These are phyloP conservation scores for Sisyra nigra DNA, from an alignment of 2,888 invertebrate genomes.

Conservation along the genomic window DNA sequence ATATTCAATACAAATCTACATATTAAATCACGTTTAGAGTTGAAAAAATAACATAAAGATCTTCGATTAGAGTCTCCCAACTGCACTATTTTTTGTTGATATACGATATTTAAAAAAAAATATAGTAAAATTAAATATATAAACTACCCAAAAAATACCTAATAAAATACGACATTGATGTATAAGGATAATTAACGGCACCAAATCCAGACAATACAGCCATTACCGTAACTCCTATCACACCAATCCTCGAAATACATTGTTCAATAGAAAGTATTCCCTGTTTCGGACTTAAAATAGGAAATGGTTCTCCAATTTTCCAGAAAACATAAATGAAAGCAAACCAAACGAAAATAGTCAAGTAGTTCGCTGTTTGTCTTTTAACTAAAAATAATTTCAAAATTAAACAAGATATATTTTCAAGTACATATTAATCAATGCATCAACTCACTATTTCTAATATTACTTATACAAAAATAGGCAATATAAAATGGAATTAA, in stretches of 20 bases:
- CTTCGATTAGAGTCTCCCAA: too few relatives aligned
- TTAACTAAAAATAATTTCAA: constrained; percentile 37
- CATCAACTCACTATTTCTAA: constrained; percentile 55
- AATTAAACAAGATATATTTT: background rate
- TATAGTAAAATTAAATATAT: constrained; percentile 6
- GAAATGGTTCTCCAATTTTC: constrained; percentile 98
- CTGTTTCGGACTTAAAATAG: constrained; percentile 89
- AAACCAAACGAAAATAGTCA: constrained; percentile 76
- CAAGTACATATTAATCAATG: constrained; percentile 3
- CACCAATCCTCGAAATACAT: constrained; percentile 92
- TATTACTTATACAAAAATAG: constrained; percentile 82
- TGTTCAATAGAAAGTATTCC: constrained; percentile 81
- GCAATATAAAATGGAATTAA: constrained; percentile 94
- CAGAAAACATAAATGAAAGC: constrained; percentile 91
- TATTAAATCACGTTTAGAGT: too few relatives aligned
- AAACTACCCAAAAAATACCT: constrained; percentile 32
- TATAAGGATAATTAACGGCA: constrained; percentile 98
- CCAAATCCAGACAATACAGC: constrained; percentile 97
- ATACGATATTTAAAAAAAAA: constrained; percentile 5
- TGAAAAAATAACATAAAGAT: too few relatives aligned
- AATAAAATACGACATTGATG: constrained; percentile 96
- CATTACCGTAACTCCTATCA: constrained; percentile 99
- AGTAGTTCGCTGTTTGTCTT: constrained; percentile 54
- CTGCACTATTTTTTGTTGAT: too few relatives aligned
- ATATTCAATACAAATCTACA: too few relatives aligned